Base-by-base conservation (phyloP, 2,888 invertebrate genomes). In the Alviniconcha strummeri region DNA sequence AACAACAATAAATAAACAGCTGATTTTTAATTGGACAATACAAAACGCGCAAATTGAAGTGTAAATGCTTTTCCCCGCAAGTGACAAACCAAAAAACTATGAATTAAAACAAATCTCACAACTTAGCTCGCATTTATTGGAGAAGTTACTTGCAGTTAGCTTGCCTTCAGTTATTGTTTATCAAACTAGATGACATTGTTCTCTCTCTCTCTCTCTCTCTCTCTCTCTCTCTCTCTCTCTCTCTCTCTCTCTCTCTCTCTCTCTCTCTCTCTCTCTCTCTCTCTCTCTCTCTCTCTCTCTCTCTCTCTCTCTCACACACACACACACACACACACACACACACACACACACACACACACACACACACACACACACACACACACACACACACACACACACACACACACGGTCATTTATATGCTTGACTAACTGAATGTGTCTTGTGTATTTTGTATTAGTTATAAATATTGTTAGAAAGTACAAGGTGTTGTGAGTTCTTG, bases 341-440 rank as follows among this genome's bases (percentile, higher is more conserved):
- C 69, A 69, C 15, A 15, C 69, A 69, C 17, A 69, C 69, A 69
- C 69, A 69, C 69, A 69, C 69, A 69, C 15, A 15, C 69, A 69
- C 69, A 69, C 69, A 69, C 69, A 69, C 69, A 69, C 69, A 69
- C 69, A 69, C 69, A 69, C 69, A 69, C 69, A 69, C 69, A 69
- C 69, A 69, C 69, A 69, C 69, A 6, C n/a, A 17, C 69, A 19
- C 64, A 64, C 15, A 15, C 15, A 1, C 64, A 13, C 13, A 64
- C 9, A 64, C 13, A 64, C 36, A 36, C 36, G 36, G 36, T 36
- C 36, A 36, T 36, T 36, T 36, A 36, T 36, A 36, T 36, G 36
- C 36, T 36, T 36, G 36, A 36, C 36, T 36, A 36, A 36, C 36
- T 36, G 36, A 36, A 36, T 36, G 36, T 36, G 36, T 36, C 36